These are phyloP conservation scores for Rhynchotus rufescens DNA, from an alignment of 2,797 vertebrate species.

Conservation along the genomic window DNA sequence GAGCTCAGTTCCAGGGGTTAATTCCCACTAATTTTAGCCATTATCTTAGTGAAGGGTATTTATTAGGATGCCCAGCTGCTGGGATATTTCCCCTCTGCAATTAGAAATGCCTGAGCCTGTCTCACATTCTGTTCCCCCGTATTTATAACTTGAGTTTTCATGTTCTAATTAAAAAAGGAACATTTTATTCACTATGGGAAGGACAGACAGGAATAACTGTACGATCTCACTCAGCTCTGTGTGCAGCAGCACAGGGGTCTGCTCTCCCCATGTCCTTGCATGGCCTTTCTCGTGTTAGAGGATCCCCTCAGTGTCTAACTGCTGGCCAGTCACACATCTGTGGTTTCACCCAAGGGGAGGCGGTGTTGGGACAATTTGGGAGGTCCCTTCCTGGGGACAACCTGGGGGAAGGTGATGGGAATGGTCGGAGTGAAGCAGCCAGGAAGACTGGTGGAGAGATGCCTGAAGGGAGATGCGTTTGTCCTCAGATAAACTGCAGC, in stretches of 20 bases:
- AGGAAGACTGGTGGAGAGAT: not conserved
- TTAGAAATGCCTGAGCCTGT: conserved; percentile 74
- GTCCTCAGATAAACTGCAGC: not conserved
- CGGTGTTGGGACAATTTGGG: not conserved
- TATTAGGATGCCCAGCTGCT: conserved; percentile 80
- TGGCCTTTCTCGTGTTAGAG: not conserved
- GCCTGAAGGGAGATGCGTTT: not conserved
- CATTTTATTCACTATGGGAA: conserved; percentile 39
- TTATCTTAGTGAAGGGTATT: conserved; percentile 64
- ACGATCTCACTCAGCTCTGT: not conserved
- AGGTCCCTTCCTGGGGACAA: not conserved
- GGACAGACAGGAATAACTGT: conserved; percentile 36
- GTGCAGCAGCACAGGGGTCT: not conserved
- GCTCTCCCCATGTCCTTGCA: conserved; percentile 6
- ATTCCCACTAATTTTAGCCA: conserved; percentile 78
- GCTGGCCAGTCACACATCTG: not conserved
- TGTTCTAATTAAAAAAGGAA: conserved; percentile 48
- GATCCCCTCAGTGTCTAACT: not conserved
- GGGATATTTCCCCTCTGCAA: conserved; percentile 63
- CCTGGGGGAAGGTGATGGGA: not conserved
- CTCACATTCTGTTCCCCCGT: conserved; percentile 79
- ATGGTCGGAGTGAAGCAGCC: not conserved
- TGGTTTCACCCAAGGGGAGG: not conserved
- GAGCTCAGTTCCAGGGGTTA: conserved; percentile 4
- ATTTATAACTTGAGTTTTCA: conserved; percentile 80